Conservation (phyloP, 2,797 vertebrate species). For the Taenioides sp. region DNA sequence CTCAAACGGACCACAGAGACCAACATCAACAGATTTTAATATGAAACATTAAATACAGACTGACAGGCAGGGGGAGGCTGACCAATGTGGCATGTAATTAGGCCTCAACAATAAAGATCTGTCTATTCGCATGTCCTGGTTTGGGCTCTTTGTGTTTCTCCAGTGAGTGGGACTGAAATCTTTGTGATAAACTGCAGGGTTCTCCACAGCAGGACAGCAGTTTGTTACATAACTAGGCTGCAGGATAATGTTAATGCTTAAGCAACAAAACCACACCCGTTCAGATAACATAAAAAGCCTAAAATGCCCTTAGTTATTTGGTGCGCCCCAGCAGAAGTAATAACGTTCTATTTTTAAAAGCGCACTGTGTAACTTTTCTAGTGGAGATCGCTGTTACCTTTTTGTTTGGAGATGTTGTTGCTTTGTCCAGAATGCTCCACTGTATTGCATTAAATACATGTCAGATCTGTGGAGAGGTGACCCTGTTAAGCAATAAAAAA, state of each 20-base stretch:
- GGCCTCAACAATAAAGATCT: background rate
- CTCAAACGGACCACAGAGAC: slow-evolving; percentile 51
- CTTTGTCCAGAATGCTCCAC: no score
- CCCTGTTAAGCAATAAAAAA: no score
- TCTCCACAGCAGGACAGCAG: slow-evolving; percentile 19
- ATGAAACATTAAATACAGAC: background rate
- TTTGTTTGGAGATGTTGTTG: no score
- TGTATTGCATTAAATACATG: no score
- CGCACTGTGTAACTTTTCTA: no score
- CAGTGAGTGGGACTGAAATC: slow-evolving; percentile 5
- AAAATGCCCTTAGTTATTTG: background rate
- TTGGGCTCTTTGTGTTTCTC: slow-evolving; percentile 9
- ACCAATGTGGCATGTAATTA: background rate
- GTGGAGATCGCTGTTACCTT: no score
- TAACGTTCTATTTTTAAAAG: no score
- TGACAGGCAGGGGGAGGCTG: background rate
- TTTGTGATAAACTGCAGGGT: background rate
- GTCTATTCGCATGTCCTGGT: background rate
- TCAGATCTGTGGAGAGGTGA: no score
- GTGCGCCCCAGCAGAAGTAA: background rate
- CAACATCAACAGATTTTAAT: slow-evolving; percentile 20
- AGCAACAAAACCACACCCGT: slow-evolving; percentile 17
- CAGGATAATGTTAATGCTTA: slow-evolving; percentile 23
- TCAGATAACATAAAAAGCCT: background rate
- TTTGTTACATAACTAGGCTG: slow-evolving; percentile 33